phyloP scores from a whole-genome alignment of 2,888 invertebrate species.

The Eurytoma adleriae region DNA sequence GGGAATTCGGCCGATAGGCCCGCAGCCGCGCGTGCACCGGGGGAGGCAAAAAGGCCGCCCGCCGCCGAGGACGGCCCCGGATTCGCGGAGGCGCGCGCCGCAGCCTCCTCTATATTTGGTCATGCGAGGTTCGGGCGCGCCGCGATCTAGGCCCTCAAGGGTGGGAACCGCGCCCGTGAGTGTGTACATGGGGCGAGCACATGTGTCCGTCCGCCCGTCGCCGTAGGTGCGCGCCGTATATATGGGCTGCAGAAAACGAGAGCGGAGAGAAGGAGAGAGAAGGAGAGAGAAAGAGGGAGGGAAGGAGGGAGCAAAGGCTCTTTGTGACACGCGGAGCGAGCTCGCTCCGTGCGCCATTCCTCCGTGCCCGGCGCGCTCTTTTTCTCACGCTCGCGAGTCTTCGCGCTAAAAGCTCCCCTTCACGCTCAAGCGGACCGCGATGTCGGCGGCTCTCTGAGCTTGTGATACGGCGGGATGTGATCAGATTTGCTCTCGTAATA shows the following conservation, averaged over 20 bases:
- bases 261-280: background rate
- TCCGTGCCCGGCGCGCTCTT: background rate
- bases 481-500: too few species aligned
- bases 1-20: constrained; percentile 20
- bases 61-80: background rate
- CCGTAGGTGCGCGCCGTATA: background rate
- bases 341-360: constrained; percentile 18
- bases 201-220: background rate
- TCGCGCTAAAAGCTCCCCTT: background rate
- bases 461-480: too few species aligned
- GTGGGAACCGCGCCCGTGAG: constrained; percentile 19
- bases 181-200: background rate
- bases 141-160: constrained; percentile 33
- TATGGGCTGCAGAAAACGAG: background rate
- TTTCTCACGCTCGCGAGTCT: constrained; percentile 29
- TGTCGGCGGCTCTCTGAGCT: too few species aligned
- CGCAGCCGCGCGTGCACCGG: background rate
- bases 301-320: background rate
- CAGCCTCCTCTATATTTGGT: constrained; percentile 48
- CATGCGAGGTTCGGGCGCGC: constrained; percentile 20
- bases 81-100: constrained; percentile 34
- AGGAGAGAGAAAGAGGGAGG: background rate
- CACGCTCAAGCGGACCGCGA: too few species aligned
- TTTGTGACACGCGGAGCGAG: constrained; percentile 34
- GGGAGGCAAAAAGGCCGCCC: constrained; percentile 36